Base-by-base conservation (phyloP, 1,140 invertebrate genomes). In the Aphelenchoides fujianensis region DNA sequence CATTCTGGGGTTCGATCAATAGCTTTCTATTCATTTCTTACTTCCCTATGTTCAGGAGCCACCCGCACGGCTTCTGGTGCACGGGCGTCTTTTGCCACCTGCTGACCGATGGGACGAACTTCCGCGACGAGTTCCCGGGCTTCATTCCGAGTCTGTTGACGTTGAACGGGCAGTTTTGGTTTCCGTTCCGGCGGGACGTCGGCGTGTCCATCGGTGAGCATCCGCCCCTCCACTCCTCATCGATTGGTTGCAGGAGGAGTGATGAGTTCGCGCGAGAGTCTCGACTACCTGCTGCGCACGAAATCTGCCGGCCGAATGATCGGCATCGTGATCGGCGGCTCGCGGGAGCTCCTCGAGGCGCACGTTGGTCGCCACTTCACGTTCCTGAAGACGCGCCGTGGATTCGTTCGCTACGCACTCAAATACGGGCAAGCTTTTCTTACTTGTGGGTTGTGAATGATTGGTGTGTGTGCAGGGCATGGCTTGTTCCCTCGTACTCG, bases 121-220 rank as follows among this genome's bases (percentile, higher is more conserved):
- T 92, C 84, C 86, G 87, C n/a, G 85, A 91, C 68, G 68, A 89
- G 0, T 96, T 92, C 84, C 92, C 93, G 0, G 90, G 90, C 16
- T 86, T 95, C 72, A 88, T 86, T 7, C 86, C 90, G 0, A 88
- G 89, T 77, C 78, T 92, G 32, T 88, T 91, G 0, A 92, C 92
- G 0, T 86, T 96, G 0, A 87, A 89, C 68, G 89, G 90, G 37
- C 91, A 94, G 81, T 96, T 94, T 85, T 84, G 86, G n/a, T 88
- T 91, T 69, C 94, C 94, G 0, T 86, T 96, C 32, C 90, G 91
- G 69, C 86, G 93, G 61, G 93, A 95, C 77, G 86, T 86, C 71
- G 79, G 88, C 28, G 82, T 70, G 36, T 27, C 35, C 37, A 48
- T 54, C 77, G 79, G 27, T 64, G 19, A 30, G 68, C n/a, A 28